Conservation (phyloP, 1,140 invertebrate species). For the Hyles vespertilio region DNA sequence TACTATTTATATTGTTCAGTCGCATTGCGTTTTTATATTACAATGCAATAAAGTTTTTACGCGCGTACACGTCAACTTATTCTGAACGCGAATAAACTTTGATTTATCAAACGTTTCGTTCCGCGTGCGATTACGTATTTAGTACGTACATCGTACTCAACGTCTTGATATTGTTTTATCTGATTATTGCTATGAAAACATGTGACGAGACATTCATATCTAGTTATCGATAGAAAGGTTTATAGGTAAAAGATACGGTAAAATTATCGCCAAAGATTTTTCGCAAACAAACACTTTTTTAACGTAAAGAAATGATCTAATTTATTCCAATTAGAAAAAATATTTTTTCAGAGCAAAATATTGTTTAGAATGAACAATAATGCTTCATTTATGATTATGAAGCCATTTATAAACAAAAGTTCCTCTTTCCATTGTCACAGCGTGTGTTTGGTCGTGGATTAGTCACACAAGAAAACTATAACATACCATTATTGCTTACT, state of each 20-base stretch:
- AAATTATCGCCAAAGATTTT: too few relatives aligned
- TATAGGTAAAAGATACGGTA: too few relatives aligned
- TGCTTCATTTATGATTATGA: too few relatives aligned
- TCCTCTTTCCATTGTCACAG: slow-evolving; percentile 28
- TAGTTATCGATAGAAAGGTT: too few relatives aligned
- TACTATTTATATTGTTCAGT: slow-evolving; percentile 1
- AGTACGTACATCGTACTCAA: slow-evolving; percentile 18
- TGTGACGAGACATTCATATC: slow-evolving; percentile 7
- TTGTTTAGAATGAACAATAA: too few relatives aligned
- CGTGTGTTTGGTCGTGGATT: slow-evolving; percentile 16
- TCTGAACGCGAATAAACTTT: slow-evolving; percentile 36
- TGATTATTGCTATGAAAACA: slow-evolving; percentile 20
- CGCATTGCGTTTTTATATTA: neutral
- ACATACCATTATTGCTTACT: neutral
- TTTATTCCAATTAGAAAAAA: too few relatives aligned
- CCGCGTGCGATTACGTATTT: slow-evolving; percentile 30
- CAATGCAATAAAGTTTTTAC: slow-evolving; percentile 6
- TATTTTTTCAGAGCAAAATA: too few relatives aligned
- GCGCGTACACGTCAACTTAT: slow-evolving; percentile 21
- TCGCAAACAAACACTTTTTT: too few relatives aligned
- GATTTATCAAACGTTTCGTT: slow-evolving; percentile 41
- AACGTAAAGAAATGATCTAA: too few relatives aligned
- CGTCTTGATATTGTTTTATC: slow-evolving; percentile 21
- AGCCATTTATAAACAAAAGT: slow-evolving; percentile 26
- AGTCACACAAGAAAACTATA: slow-evolving; percentile 12